These are phyloP conservation scores for Limanda limanda DNA, from an alignment of 2,113 vertebrate genomes.

Conservation along the genomic window DNA sequence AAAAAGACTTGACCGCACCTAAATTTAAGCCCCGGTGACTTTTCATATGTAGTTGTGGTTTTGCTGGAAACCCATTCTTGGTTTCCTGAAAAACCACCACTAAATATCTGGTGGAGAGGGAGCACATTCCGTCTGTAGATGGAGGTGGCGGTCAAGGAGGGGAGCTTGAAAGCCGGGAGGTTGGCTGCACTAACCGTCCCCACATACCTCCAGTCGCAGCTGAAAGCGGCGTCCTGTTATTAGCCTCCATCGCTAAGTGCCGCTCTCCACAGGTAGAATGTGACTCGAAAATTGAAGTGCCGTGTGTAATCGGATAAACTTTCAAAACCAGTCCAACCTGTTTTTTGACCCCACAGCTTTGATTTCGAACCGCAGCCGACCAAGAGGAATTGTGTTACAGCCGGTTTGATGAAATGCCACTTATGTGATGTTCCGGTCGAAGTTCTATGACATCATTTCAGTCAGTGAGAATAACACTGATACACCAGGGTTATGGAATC, in stretches of 20 bases:
- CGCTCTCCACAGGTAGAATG: slow-evolving; percentile 6
- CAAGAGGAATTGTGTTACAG: too few species aligned
- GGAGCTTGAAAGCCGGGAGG: slow-evolving; percentile 40
- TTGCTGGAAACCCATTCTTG: slow-evolving; percentile 11
- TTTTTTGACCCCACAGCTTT: too few species aligned
- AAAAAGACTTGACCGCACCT: slow-evolving; percentile 30
- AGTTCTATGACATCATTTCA: background rate
- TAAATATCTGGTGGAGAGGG: slow-evolving; percentile 52
- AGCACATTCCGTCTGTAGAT: slow-evolving; percentile 47
- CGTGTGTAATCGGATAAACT: background rate
- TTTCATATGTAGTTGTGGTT: slow-evolving; percentile 34
- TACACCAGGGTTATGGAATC: slow-evolving; percentile 39
- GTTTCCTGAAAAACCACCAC: slow-evolving; percentile 41
- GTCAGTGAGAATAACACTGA: slow-evolving; percentile 19
- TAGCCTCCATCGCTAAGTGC: slow-evolving; percentile 9
- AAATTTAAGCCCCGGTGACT: slow-evolving; percentile 46
- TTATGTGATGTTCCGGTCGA: background rate
- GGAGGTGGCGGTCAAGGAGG: slow-evolving; percentile 38
- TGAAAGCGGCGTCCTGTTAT: slow-evolving; percentile 19
- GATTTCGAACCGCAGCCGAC: background rate
- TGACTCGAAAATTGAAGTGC: background rate
- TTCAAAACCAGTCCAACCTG: background rate
- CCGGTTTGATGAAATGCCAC: background rate
- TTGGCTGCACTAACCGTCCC: slow-evolving; percentile 7
- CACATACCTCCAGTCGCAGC: background rate